Conservation (phyloP, 2,113 vertebrate genomes). For the Tragelaphus scriptus region DNA sequence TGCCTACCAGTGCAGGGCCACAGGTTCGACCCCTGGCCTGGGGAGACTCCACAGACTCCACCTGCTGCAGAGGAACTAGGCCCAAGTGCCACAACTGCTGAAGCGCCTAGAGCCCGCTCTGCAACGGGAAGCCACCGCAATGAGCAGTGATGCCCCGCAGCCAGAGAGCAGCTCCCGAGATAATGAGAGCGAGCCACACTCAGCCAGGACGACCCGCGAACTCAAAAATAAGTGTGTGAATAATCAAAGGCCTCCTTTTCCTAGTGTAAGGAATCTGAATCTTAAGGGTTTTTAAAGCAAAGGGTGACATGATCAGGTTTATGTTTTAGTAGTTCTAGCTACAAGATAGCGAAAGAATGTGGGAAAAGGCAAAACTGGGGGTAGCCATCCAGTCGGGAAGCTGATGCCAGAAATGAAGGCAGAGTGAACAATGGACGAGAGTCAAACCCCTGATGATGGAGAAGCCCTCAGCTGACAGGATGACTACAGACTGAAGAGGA, state of each 20-base stretch:
- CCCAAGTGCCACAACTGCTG: neutral
- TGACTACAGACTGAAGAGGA: neutral
- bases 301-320: neutral
- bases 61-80: neutral
- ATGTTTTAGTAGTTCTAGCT: neutral
- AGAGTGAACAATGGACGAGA: neutral
- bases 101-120: neutral
- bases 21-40: neutral
- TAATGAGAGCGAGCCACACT: rapidly evolving
- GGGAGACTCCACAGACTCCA: neutral
- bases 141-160: neutral
- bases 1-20: neutral
- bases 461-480: neutral
- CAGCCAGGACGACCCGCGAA: neutral
- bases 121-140: rapidly evolving
- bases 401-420: neutral
- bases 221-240: neutral
- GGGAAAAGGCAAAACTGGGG: neutral
- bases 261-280: neutral
- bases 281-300: neutral
- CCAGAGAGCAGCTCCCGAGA: neutral
- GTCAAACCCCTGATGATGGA: neutral
- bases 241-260: neutral
- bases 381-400: neutral
- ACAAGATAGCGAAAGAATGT: too few relatives aligned